Evolutionary conservation across 2,888 invertebrate genomes (phyloP), one percentile per base, ranked within the genome.

Genomic region (Dusona sp.): DNA sequence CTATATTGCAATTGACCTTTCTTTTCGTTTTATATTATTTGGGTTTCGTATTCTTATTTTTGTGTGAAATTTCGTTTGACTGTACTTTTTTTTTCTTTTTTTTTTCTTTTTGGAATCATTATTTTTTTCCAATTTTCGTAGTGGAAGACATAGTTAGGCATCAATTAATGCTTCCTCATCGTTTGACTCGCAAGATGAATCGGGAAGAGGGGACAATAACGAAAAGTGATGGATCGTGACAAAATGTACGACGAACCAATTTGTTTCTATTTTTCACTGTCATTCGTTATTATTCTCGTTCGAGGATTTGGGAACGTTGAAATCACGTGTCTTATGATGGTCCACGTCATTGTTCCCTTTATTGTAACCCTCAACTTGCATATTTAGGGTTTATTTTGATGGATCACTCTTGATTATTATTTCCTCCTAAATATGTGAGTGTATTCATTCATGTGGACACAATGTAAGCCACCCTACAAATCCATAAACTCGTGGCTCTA

Each of bases 301-400:
- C 36, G 42, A 70, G 45, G 51, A 33, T 42, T 38, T 33, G 36
- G 36, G 48, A 38, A 78, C 36, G 81, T 78, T 33, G 22, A 67
- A 79, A 74, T 84, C 79, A 72, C 45, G 45, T 57, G 22, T 80
- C 25, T 19, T 38, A 33, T 25, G 19, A 13, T 51, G 61, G 67
- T 11, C 29, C 36, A n/a, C n/a, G 38, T 57, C 13, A 38, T 74
- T 57, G 48, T 57, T 19, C 33, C n/a, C 48, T 74, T 54, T 38
- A 48, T 25, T 68, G 65, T 65, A 54, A 38, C 36, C 64, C 78
- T 77, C 74, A 77, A 81, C 80, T 75, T 68, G 79, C 36, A 51
- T 54, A 74, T 65, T 74, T 80, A 85, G 89, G 90, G 89, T 88
- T 91, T 90, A 91, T 92, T 92, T 92, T 92, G 92, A 92, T 92